phyloP scores from a whole-genome alignment of 2,113 vertebrate species.

The Dunckerocampus dactyliophorus region DNA sequence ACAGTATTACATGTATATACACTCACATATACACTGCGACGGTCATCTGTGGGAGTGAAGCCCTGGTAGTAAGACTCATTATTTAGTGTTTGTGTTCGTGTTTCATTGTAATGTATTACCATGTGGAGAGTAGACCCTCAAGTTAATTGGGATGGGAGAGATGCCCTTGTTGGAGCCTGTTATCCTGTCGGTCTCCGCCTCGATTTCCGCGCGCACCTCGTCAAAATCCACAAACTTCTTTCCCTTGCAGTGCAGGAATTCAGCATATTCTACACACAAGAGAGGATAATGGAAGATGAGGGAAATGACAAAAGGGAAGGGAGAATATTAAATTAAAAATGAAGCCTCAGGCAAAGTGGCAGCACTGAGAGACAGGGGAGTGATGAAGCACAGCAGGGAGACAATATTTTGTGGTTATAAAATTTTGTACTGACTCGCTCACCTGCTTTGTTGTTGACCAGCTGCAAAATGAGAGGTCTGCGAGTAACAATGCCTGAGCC shows the following conservation, averaged over 20 bases:
- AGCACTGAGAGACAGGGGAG: slow-evolving; percentile 17
- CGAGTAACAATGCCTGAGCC: slow-evolving; percentile 95
- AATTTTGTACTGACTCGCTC: slow-evolving; percentile 14
- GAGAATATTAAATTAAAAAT: slow-evolving; percentile 36
- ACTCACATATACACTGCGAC: not conserved
- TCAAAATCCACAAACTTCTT: slow-evolving; percentile 97
- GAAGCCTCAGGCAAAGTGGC: slow-evolving; percentile 31
- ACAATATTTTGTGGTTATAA: slow-evolving; percentile 3
- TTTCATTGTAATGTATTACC: slow-evolving; percentile 69
- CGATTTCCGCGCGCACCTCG: slow-evolving; percentile 90
- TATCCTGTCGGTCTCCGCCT: slow-evolving; percentile 88
- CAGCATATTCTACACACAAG: slow-evolving; percentile 82
- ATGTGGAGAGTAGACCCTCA: slow-evolving; percentile 88
- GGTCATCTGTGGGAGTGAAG: not conserved
- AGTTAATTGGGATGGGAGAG: slow-evolving; percentile 91
- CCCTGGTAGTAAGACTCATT: no score
- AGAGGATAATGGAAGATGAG: not conserved
- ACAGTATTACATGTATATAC: not conserved
- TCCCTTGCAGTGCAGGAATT: slow-evolving; percentile 95
- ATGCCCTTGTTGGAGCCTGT: slow-evolving; percentile 97
- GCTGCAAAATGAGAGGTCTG: slow-evolving; percentile 92
- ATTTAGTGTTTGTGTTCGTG: not conserved
- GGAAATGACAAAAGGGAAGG: not conserved
- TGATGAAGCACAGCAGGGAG: slow-evolving; percentile 26
- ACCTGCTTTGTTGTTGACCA: slow-evolving; percentile 96